phyloP scores from a whole-genome alignment of 2,113 vertebrate species.

The Crotalus helleri region DNA sequence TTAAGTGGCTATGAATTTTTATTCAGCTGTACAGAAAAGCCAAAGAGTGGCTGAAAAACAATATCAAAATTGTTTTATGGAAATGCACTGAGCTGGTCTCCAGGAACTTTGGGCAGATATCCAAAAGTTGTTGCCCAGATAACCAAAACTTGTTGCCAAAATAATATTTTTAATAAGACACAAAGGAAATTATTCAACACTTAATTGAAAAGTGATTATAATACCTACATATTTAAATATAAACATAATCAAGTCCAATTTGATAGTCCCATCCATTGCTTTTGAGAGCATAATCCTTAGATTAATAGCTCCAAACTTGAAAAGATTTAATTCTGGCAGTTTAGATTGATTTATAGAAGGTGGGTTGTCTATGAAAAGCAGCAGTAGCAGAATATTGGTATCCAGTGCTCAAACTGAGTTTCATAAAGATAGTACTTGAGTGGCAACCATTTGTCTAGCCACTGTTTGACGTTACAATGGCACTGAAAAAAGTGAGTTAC shows the following conservation, averaged over 20 bases:
- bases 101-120: neutral
- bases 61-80: neutral
- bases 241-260: neutral
- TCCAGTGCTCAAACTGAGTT: neutral
- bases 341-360: neutral
- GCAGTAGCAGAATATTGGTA: neutral
- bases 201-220: neutral
- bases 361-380: neutral
- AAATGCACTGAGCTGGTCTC: neutral
- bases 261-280: neutral
- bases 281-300: neutral
- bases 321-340: neutral
- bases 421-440: neutral
- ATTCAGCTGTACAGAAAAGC: neutral
- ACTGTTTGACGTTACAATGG: too few species aligned
- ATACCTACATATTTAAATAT: neutral
- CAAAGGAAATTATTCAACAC: neutral
- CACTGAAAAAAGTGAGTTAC: too few species aligned
- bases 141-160: neutral
- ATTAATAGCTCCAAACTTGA: neutral
- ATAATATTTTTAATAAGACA: neutral
- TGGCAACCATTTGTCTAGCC: too few species aligned
- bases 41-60: neutral
- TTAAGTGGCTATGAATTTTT: neutral
- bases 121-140: neutral